Conservation (phyloP, 2,888 invertebrate species). For the Drosophila limbata region DNA sequence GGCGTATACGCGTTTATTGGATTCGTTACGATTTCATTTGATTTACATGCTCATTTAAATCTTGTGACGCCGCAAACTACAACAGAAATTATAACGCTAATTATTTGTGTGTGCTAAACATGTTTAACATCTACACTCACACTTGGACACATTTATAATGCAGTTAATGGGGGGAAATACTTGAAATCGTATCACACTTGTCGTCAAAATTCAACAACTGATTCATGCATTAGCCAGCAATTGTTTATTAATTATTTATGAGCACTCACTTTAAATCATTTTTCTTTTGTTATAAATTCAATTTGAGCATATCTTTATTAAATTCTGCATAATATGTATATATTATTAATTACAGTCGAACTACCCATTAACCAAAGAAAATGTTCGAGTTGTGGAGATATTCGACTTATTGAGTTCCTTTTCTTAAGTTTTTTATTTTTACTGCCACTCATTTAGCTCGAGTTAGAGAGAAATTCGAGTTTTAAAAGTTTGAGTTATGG, state of each 20-base stretch:
- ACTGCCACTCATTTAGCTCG: no score
- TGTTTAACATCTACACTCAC: not conserved
- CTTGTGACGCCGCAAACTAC: conserved; percentile 53
- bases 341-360: no score
- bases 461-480: no score
- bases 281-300: not conserved
- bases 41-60: conserved; percentile 69
- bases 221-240: conserved; percentile 27
- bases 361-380: no score
- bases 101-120: conserved; percentile 33
- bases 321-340: not conserved
- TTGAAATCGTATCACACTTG: not conserved
- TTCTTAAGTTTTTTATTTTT: no score
- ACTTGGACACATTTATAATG: conserved; percentile 1
- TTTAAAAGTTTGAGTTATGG: no score
- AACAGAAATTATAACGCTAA: conserved; percentile 39
- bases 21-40: conserved; percentile 77
- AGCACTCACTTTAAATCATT: not conserved
- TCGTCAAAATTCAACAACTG: conserved; percentile 9
- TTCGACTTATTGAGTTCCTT: no score
- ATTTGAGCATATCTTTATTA: not conserved
- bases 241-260: conserved; percentile 23
- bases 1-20: conserved; percentile 59
- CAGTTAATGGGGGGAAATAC: conserved; percentile 14
- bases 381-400: no score